phyloP scores from a whole-genome alignment of 2,888 invertebrate species.

The Lycaena phlaeas region DNA sequence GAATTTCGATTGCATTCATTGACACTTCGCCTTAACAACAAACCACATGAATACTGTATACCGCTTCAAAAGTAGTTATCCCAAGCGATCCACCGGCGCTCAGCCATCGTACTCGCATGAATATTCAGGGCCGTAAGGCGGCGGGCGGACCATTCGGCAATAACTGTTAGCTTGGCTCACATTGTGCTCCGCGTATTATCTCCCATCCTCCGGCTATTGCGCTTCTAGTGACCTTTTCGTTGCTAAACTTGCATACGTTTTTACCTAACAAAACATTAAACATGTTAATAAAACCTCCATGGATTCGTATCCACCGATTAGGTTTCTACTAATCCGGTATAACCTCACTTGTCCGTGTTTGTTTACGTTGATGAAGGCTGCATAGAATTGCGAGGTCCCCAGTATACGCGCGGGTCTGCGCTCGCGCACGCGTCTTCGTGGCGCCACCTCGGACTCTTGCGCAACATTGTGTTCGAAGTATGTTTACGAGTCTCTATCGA shows the following conservation, averaged over 20 bases:
- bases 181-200: conserved; percentile 35
- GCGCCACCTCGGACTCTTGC: conserved; percentile 57
- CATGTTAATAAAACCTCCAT: neutral
- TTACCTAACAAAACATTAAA: neutral
- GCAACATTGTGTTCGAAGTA: conserved; percentile 44
- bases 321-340: conserved; percentile 16
- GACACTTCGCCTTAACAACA: conserved; percentile 20
- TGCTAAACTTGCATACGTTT: conserved; percentile 9
- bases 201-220: conserved; percentile 32
- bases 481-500: conserved; percentile 47
- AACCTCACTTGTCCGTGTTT: conserved; percentile 50
- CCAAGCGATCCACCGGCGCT: conserved; percentile 32
- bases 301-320: conserved; percentile 15
- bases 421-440: conserved; percentile 68
- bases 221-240: conserved; percentile 20
- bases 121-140: conserved; percentile 50
- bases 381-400: conserved; percentile 67
- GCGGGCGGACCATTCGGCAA: conserved; percentile 41
- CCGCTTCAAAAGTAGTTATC: conserved; percentile 26
- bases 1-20: conserved; percentile 10
- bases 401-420: conserved; percentile 66
- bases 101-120: conserved; percentile 39
- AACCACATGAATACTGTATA: conserved; percentile 24
- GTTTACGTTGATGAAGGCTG: conserved; percentile 69
- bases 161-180: conserved; percentile 58